Conservation (phyloP, 2,888 invertebrate species). For the Malthinus seriepunctatus region DNA sequence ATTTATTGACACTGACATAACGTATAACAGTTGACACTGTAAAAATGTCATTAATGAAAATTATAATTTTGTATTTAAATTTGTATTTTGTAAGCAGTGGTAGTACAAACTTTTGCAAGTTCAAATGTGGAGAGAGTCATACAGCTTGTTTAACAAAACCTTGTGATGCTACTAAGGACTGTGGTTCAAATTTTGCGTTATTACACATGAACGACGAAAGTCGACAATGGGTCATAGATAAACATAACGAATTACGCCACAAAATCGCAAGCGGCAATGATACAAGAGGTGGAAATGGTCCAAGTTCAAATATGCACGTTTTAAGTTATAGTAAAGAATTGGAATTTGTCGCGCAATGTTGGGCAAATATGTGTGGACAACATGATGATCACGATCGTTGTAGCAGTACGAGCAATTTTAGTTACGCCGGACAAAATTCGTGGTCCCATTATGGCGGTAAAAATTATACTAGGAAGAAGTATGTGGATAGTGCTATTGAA, state of each 20-base stretch:
- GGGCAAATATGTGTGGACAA: slow-evolving; percentile 49
- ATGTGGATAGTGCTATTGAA: background rate
- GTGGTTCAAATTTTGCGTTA: background rate
- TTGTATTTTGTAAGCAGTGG: no score
- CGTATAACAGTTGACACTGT: no score
- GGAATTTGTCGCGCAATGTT: slow-evolving; percentile 51
- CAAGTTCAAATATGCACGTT: slow-evolving; percentile 3
- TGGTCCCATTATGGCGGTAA: no score
- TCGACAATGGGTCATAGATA: background rate
- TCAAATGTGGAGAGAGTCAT: background rate
- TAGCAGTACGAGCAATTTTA: slow-evolving; percentile 46
- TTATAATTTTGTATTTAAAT: no score
- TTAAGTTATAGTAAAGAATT: slow-evolving; percentile 47
- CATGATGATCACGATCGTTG: slow-evolving; percentile 43
- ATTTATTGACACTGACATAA: no score
- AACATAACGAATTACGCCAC: background rate
- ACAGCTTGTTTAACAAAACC: background rate
- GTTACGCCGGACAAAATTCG: background rate
- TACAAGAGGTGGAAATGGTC: background rate
- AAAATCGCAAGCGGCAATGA: background rate
- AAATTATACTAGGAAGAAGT: no score
- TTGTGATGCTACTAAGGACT: background rate
- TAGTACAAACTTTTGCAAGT: slow-evolving; percentile 4
- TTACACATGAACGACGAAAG: background rate
- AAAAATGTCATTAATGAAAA: no score